A percentile compares a stretch with the other conserved stretches of the same genome.
These are phyloP conservation scores for Enteromius fasciolatus DNA, from an alignment of 2,797 vertebrate species.

Conservation along the genomic window DNA sequence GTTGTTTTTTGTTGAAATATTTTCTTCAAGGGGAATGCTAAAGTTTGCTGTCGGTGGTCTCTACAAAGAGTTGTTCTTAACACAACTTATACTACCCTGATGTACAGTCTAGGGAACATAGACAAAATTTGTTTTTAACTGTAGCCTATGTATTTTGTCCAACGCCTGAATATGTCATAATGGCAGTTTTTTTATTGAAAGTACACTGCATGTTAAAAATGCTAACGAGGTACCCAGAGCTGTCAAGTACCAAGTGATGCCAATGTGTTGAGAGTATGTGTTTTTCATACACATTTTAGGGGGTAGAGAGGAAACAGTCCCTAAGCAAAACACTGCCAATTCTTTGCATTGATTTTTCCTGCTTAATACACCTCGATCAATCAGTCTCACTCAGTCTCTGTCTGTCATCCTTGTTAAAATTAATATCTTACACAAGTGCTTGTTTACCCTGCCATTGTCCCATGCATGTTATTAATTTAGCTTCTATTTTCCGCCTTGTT, in stretches of 20 bases:
- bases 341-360: conserved; percentile 23
- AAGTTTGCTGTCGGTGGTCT: background rate
- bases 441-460: conserved; percentile 13
- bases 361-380: conserved; percentile 1
- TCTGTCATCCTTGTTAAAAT: background rate
- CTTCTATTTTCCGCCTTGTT: conserved; percentile 36
- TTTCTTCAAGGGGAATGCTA: background rate
- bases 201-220: background rate
- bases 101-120: background rate
- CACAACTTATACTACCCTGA: background rate
- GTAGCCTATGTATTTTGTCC: background rate
- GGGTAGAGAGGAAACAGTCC: conserved; percentile 3
- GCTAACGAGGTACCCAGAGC: background rate
- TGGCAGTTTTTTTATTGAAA: background rate
- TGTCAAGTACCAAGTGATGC: background rate
- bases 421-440: background rate
- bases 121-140: background rate
- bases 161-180: background rate
- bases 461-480: conserved; percentile 28
- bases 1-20: background rate
- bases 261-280: conserved; percentile 2
- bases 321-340: background rate
- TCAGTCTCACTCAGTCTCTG: background rate
- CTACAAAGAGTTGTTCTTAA: background rate
- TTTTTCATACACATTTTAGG: conserved; percentile 24